These are phyloP conservation scores for Muraenolepis orangiensis DNA, from an alignment of 2,797 vertebrate genomes.

Conservation along the genomic window DNA sequence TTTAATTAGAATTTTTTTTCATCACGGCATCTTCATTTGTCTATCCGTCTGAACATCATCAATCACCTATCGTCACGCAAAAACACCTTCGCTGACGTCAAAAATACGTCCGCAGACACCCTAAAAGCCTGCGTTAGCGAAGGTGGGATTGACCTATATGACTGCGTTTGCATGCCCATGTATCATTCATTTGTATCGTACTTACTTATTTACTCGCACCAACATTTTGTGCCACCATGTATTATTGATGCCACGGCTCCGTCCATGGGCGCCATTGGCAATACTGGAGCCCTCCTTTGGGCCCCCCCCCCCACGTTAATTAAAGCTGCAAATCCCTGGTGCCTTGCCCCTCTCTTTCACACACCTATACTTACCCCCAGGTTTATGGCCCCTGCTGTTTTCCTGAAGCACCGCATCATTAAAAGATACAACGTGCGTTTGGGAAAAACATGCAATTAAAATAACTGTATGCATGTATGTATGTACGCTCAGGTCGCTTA, in stretches of 20 bases:
- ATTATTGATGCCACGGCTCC: background rate
- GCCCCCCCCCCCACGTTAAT: too few relatives aligned
- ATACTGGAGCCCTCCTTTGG: too few relatives aligned
- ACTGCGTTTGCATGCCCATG: background rate
- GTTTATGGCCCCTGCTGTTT: slow-evolving; percentile 49
- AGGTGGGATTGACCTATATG: background rate
- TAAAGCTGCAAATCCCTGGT: slow-evolving; percentile 58
- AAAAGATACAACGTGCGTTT: slow-evolving; percentile 49
- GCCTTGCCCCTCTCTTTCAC: slow-evolving; percentile 52
- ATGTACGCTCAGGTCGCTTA: slow-evolving; percentile 2
- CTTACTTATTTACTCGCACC: background rate
- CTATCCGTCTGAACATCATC: too few relatives aligned
- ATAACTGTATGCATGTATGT: slow-evolving; percentile 26
- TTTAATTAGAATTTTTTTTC: too few relatives aligned
- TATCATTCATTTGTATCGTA: background rate
- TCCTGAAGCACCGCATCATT: slow-evolving; percentile 57
- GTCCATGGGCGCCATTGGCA: background rate
- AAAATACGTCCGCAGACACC: background rate
- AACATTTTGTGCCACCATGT: background rate
- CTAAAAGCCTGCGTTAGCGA: background rate
- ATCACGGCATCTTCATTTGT: too few relatives aligned
- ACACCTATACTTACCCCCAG: slow-evolving; percentile 57
- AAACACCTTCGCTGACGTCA: background rate
- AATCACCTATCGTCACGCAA: background rate
- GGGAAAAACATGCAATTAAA: slow-evolving; percentile 48